Percentiles rank a stretch among this genome's conserved stretches.
These are phyloP conservation scores for Rhinichthys osculus DNA, from an alignment of 2,797 vertebrate species.

Conservation along the genomic window DNA sequence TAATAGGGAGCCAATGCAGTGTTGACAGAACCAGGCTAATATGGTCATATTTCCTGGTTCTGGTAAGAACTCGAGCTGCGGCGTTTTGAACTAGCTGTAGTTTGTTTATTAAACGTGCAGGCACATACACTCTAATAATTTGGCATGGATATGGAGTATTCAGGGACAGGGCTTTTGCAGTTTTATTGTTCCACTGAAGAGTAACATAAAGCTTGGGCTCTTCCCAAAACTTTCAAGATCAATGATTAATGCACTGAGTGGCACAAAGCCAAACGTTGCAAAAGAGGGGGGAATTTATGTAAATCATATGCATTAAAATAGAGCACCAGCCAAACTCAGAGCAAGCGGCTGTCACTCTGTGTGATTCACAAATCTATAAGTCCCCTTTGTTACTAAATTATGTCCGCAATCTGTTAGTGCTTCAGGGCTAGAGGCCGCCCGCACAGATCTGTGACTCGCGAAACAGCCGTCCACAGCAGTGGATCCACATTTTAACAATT, in stretches of 20 bases:
- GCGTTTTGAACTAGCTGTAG: no score
- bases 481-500: constrained; percentile 16
- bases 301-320: constrained; percentile 79
- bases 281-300: constrained; percentile 70
- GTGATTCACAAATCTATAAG: constrained; percentile 78
- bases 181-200: constrained; percentile 11
- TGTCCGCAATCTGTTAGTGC: constrained; percentile 80
- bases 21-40: no score
- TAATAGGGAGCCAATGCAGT: no score
- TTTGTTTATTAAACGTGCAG: no score
- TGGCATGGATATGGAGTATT: constrained; percentile 5
- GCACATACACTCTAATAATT: constrained; percentile 13
- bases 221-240: constrained; percentile 34
- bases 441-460: not conserved
- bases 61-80: no score
- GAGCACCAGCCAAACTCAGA: constrained; percentile 68
- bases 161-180: constrained; percentile 7
- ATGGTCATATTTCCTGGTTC: no score
- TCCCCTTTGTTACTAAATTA: constrained; percentile 79
- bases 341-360: constrained; percentile 74
- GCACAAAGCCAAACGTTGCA: constrained; percentile 49
- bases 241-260: constrained; percentile 41
- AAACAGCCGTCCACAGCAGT: constrained; percentile 36
- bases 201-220: constrained; percentile 11
- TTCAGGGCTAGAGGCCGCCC: constrained; percentile 52